Conservation (phyloP, 92 coral and sea anemone genomes). For the Epizoanthus stellaris region DNA sequence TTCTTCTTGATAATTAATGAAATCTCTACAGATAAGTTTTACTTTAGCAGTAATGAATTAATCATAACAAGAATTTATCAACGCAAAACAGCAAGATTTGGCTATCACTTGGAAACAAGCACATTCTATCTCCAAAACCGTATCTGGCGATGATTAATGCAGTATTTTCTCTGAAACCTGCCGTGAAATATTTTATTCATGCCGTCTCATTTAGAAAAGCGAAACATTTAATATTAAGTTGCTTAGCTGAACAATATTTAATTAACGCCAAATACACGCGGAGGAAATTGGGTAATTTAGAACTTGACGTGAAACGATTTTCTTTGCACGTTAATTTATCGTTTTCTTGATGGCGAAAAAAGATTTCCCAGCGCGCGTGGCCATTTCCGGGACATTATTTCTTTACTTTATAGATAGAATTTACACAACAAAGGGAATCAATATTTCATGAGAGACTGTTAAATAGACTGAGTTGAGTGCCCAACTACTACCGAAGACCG, state of each 20-base stretch:
- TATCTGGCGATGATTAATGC: constrained; percentile 5
- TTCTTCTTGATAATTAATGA: constrained; percentile 42
- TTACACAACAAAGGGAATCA: constrained; percentile 89
- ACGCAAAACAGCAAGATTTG: constrained; percentile 28
- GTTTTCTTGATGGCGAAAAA: constrained; percentile 26
- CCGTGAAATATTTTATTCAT: constrained; percentile 44
- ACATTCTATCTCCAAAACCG: background rate
- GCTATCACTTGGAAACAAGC: background rate
- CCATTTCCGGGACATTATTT: constrained; percentile 79
- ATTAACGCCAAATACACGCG: constrained; percentile 35
- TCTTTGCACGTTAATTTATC: constrained; percentile 28
- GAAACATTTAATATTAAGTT: constrained; percentile 45
- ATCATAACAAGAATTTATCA: constrained; percentile 35
- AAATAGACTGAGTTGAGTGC: constrained; percentile 52
- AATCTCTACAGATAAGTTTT: constrained; percentile 42
- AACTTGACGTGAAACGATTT: constrained; percentile 12
- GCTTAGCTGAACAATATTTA: constrained; percentile 45
- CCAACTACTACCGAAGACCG: constrained; percentile 21
- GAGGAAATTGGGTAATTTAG: constrained; percentile 46
- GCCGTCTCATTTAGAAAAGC: constrained; percentile 18
- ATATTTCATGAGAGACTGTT: constrained; percentile 78
- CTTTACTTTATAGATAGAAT: constrained; percentile 75
- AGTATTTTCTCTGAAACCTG: constrained; percentile 30
- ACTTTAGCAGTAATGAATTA: constrained; percentile 1
- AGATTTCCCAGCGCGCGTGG: constrained; percentile 12